Conservation (phyloP, 2,888 invertebrate genomes). For the Leptogaster cylindrica region DNA sequence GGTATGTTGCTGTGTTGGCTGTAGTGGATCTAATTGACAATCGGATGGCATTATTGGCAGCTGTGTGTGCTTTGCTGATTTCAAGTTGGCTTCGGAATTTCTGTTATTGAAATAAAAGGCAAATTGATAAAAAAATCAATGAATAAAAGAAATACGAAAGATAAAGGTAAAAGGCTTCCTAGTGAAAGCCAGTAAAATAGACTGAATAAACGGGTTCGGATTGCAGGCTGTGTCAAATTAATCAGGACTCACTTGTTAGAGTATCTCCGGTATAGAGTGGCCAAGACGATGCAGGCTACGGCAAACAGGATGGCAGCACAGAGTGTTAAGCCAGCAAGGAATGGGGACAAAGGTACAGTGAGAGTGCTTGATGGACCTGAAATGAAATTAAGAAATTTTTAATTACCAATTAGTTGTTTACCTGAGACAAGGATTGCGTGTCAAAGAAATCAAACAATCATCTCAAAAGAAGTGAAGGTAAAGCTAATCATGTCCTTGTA, state of each 20-base stretch:
- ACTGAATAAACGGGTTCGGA: no score
- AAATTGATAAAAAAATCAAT: conserved; percentile 45
- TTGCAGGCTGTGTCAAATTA: not conserved
- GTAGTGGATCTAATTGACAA: conserved; percentile 61
- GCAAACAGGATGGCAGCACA: conserved; percentile 78
- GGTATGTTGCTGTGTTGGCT: conserved; percentile 58
- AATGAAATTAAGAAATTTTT: conserved; percentile 47
- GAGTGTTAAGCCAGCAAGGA: conserved; percentile 77
- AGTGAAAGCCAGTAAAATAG: not conserved
- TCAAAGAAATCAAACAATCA: no score
- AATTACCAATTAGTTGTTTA: not conserved
- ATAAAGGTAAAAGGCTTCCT: not conserved
- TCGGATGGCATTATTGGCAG: conserved; percentile 60
- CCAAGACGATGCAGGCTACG: conserved; percentile 77
- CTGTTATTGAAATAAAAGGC: conserved; percentile 52
- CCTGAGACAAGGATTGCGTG: no score
- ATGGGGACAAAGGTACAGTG: conserved; percentile 74
- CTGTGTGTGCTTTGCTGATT: conserved; percentile 62
- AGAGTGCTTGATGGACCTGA: conserved; percentile 69
- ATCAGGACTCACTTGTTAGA: conserved; percentile 62
- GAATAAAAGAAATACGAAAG: conserved; percentile 8
- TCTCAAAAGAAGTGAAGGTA: no score
- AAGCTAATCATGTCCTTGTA: not conserved
- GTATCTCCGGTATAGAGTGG: conserved; percentile 73
- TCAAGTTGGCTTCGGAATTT: conserved; percentile 60